phyloP scores from a whole-genome alignment of 2,797 vertebrate species.

The Mormyrus proboscirostris region DNA sequence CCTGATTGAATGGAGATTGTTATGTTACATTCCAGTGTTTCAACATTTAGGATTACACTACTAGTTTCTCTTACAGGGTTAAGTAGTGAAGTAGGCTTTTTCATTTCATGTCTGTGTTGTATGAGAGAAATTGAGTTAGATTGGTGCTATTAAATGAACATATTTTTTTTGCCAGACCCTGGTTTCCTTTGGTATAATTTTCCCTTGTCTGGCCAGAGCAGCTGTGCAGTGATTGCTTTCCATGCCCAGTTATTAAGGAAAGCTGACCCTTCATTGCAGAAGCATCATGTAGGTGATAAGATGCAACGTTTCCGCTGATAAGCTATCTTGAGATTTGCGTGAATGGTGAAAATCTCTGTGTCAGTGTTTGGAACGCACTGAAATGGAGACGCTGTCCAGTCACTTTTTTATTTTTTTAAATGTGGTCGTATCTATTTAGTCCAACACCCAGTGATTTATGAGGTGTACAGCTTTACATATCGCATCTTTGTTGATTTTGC shows the following conservation, averaged over 20 bases:
- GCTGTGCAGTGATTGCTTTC: neutral
- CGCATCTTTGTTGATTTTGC: neutral
- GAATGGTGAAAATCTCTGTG: neutral
- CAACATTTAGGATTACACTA: neutral
- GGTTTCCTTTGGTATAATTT: neutral
- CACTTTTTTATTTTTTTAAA: neutral
- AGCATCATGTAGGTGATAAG: neutral
- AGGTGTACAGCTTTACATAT: neutral
- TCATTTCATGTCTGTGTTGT: neutral
- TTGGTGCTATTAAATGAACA: neutral
- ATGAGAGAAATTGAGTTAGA: neutral
- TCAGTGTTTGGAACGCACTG: neutral
- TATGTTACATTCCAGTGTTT: neutral
- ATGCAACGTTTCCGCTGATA: neutral
- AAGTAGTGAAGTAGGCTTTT: neutral
- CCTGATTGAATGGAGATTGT: neutral
- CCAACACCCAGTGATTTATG: neutral
- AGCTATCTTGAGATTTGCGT: neutral
- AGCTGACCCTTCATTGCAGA: neutral
- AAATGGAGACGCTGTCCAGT: neutral
- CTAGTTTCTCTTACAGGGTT: neutral
- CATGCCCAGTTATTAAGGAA: neutral
- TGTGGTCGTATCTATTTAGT: neutral
- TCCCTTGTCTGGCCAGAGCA: neutral
- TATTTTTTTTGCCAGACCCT: neutral